Evolutionary conservation across 2,888 invertebrate genomes (phyloP), one percentile per base, ranked within the genome.

Genomic region (Nemotelus pantherinus): DNA sequence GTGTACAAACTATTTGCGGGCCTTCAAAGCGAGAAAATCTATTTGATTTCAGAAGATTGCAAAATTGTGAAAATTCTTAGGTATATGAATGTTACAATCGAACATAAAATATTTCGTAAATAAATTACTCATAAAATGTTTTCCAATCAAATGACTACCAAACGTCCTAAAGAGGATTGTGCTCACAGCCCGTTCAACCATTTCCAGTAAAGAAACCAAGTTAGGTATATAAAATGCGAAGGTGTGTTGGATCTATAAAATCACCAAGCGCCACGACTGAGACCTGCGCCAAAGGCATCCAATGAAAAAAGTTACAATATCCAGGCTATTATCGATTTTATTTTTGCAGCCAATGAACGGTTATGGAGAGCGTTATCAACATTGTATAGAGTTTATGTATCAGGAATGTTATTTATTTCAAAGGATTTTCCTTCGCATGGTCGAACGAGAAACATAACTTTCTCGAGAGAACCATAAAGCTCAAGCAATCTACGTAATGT

Each of bases 281-380:
- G 47, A 63, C 74, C 60, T 74, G 81, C 81, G 80, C 81, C 75
- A 77, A 79, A 80, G 71, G 78, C 77, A 79, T 79, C 81, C 80
- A 81, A 80, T 80, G 77, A 76, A 78, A 72, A 76, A 78, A 76
- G 75, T 78, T 78, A 70, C 65, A 78, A 58, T 64, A 55, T 78
- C 79, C 79, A 79, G 78, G 78, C 80, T 78, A 80, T 81, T 80
- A 81, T 81, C 72, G 79, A 81, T 79, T 81, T 80, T 70, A 80
- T 78, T 79, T 77, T 78, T 60, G 9, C 76, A 80, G 70, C 80
- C 80, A 80, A 80, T 80, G 78, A 78, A 63, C 74, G 43, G 48
- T 50, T 48, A 74, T 60, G 60, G 63, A 44, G 48, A 63, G 47
- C 25, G 60, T 55, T 39, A 71, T n/a, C 57, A 74, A 60, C 74